phyloP scores from a whole-genome alignment of 2,113 vertebrate species.

The Gymnorhina tibicen region DNA sequence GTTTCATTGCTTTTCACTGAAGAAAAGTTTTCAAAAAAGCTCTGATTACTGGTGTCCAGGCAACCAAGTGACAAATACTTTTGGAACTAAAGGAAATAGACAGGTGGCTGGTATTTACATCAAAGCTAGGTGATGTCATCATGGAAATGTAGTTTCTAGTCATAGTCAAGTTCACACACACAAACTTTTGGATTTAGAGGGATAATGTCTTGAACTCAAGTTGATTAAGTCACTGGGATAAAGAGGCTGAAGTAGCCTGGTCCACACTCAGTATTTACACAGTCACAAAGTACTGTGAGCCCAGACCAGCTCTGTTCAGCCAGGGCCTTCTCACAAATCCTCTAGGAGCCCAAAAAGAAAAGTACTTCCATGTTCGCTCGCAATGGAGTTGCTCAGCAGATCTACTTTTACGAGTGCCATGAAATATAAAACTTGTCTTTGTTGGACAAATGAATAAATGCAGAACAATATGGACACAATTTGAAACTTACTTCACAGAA shows the following conservation, averaged over 20 bases:
- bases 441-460: neutral
- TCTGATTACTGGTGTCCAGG: neutral
- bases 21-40: neutral
- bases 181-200: neutral
- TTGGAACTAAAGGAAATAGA: neutral
- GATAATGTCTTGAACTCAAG: neutral
- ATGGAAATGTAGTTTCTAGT: neutral
- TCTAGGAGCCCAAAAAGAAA: neutral
- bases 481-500: neutral
- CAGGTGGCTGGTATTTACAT: neutral
- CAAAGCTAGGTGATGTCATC: neutral
- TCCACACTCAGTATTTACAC: fast-evolving
- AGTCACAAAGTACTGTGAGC: neutral
- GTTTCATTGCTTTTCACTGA: neutral
- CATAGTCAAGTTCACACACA: neutral
- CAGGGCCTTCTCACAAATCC: neutral
- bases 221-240: too few relatives aligned
- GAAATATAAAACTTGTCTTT: neutral
- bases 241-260: neutral
- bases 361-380: neutral
- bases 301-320: neutral
- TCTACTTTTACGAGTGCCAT: fast-evolving
- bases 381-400: neutral
- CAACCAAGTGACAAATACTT: neutral
- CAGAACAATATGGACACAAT: neutral